These are phyloP conservation scores for Eristalis tenax DNA, from an alignment of 2,888 invertebrate species.

Conservation along the genomic window DNA sequence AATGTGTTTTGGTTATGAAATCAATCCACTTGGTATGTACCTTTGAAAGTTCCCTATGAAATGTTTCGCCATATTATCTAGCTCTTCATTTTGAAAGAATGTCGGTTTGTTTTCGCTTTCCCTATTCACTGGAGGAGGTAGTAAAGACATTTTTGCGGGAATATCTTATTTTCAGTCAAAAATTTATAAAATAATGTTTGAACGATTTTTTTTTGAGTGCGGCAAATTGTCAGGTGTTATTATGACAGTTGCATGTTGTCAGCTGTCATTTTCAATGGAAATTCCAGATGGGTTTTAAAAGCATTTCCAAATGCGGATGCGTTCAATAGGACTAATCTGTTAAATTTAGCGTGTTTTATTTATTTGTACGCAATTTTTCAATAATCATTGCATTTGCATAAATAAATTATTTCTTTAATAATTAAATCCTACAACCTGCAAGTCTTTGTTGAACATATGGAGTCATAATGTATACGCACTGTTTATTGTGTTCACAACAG, in stretches of 20 bases:
- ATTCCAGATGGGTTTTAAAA: conserved; percentile 10
- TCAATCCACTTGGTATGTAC: conserved; percentile 75
- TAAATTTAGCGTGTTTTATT: too few species aligned
- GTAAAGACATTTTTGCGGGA: conserved; percentile 72
- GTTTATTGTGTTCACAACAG: too few species aligned
- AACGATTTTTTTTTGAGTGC: neutral
- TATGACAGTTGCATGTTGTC: neutral
- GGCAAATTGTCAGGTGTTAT: neutral
- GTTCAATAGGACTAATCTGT: neutral
- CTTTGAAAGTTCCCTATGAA: conserved; percentile 85
- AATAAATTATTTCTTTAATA: too few species aligned
- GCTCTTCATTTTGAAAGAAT: conserved; percentile 81
- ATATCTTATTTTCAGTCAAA: conserved; percentile 47
- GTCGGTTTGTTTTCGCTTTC: conserved; percentile 68
- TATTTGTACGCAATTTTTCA: too few species aligned
- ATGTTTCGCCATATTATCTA: conserved; percentile 85
- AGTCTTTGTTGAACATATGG: too few species aligned
- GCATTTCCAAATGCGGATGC: neutral
- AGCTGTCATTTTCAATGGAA: conserved; percentile 19
- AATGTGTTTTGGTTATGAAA: conserved; percentile 24
- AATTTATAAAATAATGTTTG: neutral
- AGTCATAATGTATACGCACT: too few species aligned
- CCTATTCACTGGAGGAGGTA: conserved; percentile 68
- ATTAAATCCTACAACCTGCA: too few species aligned
- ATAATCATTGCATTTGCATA: too few species aligned